Evolutionary conservation across 2,797 vertebrate genomes (phyloP), one percentile per base, ranked within the genome.

Genomic region (Erpetoichthys calabaricus): DNA sequence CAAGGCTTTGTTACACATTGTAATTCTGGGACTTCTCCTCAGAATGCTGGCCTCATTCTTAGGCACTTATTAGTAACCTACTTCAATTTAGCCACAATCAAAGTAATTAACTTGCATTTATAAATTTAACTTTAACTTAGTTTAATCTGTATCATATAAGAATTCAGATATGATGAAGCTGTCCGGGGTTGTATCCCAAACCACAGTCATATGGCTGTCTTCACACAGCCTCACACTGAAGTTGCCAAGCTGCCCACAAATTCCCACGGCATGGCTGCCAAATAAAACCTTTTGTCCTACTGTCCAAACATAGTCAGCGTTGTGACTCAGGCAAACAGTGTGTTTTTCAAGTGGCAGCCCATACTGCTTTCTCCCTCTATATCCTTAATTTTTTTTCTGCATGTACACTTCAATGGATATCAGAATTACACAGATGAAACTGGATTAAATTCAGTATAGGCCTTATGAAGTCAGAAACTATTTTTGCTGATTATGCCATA

Each of bases 191-290:
- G 7, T 51, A 5, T 3, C 50, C 62, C 54, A 59, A 59, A 56
- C 53, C 57, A 53, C 58, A 44, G 55, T 42, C 43, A 53, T 57
- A 51, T 51, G 53, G 51, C 58, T 59, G 44, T 45, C 44, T 47
- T 53, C 45, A 56, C 60, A 51, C 45, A 53, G 41, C 55, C 49
- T 46, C 44, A 45, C 45, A 45, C 42, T 54, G 55, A 59, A 44
- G 7, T 60, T 61, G 67, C 64, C 69, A 73, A 73, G 56, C 55
- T 61, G 59, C 60, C 60, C 60, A 57, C 43, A 3, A 7, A 57
- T 78, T 84, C 76, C 77, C 76, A 80, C 65, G 65, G 65, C 72
- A 64, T 58, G 54, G 51, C 6, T 47, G 60, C 64, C 68, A 64
- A 60, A 64, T 25, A 25, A 67, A 45, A 64, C 63, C 62, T 47